Base-by-base conservation (phyloP, 2,113 vertebrate genomes). In the Asarcornis scutulata region DNA sequence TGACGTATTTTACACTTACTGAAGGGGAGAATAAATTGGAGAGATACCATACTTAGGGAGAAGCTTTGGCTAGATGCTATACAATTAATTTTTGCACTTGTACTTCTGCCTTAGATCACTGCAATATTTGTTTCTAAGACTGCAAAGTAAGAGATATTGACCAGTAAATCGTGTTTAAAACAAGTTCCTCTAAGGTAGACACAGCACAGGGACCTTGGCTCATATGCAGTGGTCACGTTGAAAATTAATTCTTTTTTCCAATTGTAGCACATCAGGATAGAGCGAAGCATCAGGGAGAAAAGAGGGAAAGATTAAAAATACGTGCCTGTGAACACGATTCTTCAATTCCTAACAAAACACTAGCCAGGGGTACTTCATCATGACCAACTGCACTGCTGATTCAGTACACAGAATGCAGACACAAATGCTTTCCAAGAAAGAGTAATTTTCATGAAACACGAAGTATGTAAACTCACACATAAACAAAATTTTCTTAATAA, bases 151-250 rank as follows among this genome's bases (percentile, higher is more conserved):
- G 69, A 71, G 73, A 52, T 62, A 11, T 0, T 26, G 86, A 44
- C 0, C 4, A 75, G 86, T 16, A 95, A 95, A 80, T 9, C 8
- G 81, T n/a, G 69, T 75, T 93, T 84, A 48, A 31, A n/a, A 75
- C 72, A 68, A 84, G 89, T 13, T 56, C 44, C 77, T 34, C 74
- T 8, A 21, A 79, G 74, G 83, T 55, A 88, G 76, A 53, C 86
- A 7, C 87, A 91, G 94, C 87, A 82, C 66, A 42, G 82, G 94
- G 91, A 87, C 87, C 75, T 69, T 36, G 58, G 84, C 92, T 91
- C 56, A 62, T 5, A 56, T 0, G 55, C 91, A 91, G 88, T 0
- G 58, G 69, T 60, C 89, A 31, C 77, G 64, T 56, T 58, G 72
- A 53, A 79, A 82, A 93, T 82, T 79, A 87, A 87, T 91, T 92